phyloP scores from a whole-genome alignment of 2,888 invertebrate species.

The Coleophora flavipennella region DNA sequence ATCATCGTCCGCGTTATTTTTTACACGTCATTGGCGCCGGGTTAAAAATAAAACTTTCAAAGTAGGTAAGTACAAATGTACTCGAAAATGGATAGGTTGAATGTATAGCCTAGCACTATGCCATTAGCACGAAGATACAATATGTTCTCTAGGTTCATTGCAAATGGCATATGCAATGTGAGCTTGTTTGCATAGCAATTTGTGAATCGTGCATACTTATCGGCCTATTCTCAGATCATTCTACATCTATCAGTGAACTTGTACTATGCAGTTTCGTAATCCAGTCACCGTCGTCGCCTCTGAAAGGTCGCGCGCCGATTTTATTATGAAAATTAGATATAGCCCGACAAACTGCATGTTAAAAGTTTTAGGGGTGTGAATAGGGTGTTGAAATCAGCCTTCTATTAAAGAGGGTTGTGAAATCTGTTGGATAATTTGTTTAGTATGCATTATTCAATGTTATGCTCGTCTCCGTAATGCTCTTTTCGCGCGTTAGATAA shows the following conservation, averaged over 20 bases:
- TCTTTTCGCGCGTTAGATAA: slow-evolving; percentile 45
- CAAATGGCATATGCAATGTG: not conserved
- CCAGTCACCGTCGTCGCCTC: slow-evolving; percentile 38
- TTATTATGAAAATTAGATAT: slow-evolving; percentile 44
- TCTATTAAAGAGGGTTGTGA: slow-evolving; percentile 46
- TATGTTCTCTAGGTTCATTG: not conserved
- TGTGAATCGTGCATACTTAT: slow-evolving; percentile 3
- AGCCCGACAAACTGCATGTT: slow-evolving; percentile 36
- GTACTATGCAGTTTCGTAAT: slow-evolving; percentile 34
- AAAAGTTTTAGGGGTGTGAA: slow-evolving; percentile 43
- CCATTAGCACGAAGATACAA: not conserved
- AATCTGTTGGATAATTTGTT: slow-evolving; percentile 52
- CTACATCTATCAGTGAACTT: slow-evolving; percentile 49
- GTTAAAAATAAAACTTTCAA: no score
- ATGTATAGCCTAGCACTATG: no score
- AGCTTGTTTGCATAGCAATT: no score
- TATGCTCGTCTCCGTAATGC: slow-evolving; percentile 46
- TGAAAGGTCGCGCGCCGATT: slow-evolving; percentile 40
- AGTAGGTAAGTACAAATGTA: no score
- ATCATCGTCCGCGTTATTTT: no score
- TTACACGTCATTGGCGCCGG: no score
- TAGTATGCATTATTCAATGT: slow-evolving; percentile 48
- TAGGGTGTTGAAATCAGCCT: slow-evolving; percentile 54
- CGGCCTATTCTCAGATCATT: slow-evolving; percentile 16
- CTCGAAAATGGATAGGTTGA: no score